phyloP scores from a whole-genome alignment of 23 tunicate genomes.

The Halocynthia aurantium region DNA sequence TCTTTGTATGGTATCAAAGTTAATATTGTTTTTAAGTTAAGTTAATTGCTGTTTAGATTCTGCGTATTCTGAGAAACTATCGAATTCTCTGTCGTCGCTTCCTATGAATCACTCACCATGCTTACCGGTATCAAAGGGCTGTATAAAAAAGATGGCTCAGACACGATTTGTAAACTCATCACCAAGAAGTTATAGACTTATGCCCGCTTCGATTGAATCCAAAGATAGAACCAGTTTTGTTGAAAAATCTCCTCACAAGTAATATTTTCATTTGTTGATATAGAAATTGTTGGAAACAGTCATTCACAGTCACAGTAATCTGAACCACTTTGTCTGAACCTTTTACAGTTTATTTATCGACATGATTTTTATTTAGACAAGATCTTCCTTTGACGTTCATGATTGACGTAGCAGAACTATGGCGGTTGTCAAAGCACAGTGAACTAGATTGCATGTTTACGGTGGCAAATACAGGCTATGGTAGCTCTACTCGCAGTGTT shows the following conservation, averaged over 20 bases:
- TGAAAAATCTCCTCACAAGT: constrained; percentile 86
- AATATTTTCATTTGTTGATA: not conserved
- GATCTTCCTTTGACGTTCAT: constrained; percentile 56
- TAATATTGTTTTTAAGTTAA: too few relatives aligned
- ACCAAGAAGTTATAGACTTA: constrained; percentile 78
- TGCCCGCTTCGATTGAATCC: constrained; percentile 90
- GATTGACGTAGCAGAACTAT: constrained; percentile 84
- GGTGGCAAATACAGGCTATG: constrained; percentile 32
- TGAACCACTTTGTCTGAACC: too few relatives aligned
- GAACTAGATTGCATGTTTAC: constrained; percentile 89
- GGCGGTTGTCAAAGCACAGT: constrained; percentile 81
- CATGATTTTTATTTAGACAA: not conserved
- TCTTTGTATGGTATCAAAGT: too few relatives aligned
- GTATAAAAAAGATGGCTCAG: constrained; percentile 67
- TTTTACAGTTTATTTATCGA: too few relatives aligned
- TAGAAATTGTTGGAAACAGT: too few relatives aligned
- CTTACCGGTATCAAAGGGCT: constrained; percentile 74
- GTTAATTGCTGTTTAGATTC: too few relatives aligned
- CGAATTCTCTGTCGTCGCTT: too few relatives aligned
- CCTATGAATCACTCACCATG: constrained; percentile 22
- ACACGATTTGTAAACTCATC: constrained; percentile 87
- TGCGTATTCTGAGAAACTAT: too few relatives aligned
- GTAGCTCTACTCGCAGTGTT: too few relatives aligned
- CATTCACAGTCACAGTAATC: too few relatives aligned
- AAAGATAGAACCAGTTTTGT: constrained; percentile 86